Conservation (phyloP, 2,113 vertebrate species). For the Platanista minor region DNA sequence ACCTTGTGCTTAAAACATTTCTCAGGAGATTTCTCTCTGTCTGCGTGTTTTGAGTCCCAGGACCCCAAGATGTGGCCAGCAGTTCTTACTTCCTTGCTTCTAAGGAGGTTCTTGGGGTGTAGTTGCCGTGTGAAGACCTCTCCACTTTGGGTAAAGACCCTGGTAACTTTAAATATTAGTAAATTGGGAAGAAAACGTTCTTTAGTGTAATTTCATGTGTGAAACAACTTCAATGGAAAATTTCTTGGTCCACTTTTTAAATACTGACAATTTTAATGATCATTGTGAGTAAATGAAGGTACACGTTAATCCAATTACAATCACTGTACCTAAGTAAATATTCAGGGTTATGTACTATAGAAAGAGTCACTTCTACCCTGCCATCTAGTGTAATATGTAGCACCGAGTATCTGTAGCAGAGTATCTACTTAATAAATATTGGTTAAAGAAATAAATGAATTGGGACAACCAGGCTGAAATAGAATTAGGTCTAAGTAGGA, state of each 20-base stretch:
- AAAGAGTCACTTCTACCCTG: background rate
- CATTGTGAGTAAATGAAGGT: background rate
- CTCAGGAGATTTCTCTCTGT: background rate
- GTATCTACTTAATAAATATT: background rate
- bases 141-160: background rate
- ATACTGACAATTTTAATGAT: background rate
- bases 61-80: background rate
- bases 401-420: background rate
- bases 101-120: background rate
- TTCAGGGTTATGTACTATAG: background rate
- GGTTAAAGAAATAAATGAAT: background rate
- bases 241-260: conserved; percentile 18
- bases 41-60: background rate
- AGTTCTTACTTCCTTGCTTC: background rate
- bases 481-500: background rate
- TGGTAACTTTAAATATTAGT: background rate
- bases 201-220: background rate
- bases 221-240: background rate
- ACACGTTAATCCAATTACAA: background rate
- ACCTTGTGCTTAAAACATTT: background rate
- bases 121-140: background rate
- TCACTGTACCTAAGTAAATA: background rate
- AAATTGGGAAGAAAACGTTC: background rate
- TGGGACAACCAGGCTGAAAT: background rate
- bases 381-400: background rate